These are phyloP conservation scores for Adelphocoris suturalis DNA, from an alignment of 2,888 invertebrate genomes.

Conservation along the genomic window DNA sequence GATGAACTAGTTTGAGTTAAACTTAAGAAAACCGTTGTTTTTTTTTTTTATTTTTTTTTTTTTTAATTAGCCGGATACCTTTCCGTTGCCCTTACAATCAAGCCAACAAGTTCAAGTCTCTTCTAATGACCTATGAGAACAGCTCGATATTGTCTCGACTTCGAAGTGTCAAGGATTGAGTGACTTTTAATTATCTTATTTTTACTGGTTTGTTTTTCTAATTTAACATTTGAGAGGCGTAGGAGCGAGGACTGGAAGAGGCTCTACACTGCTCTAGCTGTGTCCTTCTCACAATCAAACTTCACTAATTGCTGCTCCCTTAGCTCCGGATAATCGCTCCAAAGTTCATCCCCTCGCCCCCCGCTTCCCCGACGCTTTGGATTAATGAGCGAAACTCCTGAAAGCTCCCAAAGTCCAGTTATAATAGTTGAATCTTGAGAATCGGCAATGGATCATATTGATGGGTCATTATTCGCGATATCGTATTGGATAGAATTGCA, in stretches of 20 bases:
- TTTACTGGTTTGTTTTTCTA: not conserved
- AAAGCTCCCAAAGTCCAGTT: slow-evolving; percentile 12
- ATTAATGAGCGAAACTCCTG: slow-evolving; percentile 17
- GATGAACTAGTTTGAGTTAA: no score
- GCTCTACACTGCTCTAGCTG: slow-evolving; percentile 6
- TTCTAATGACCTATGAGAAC: no score
- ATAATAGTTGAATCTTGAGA: slow-evolving; percentile 27
- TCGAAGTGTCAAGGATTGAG: not conserved
- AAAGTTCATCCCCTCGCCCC: slow-evolving; percentile 10
- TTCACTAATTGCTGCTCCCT: slow-evolving; percentile 32
- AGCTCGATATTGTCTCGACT: not conserved
- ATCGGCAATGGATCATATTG: slow-evolving; percentile 4
- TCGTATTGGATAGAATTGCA: not conserved
- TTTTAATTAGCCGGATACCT: no score
- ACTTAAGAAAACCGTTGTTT: no score
- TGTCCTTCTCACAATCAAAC: slow-evolving; percentile 31
- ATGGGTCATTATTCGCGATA: not conserved
- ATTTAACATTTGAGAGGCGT: not conserved
- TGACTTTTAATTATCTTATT: not conserved
- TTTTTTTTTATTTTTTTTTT: no score
- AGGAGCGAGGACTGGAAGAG: not conserved
- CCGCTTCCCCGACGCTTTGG: not conserved
- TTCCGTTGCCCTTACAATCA: no score
- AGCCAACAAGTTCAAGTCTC: no score
- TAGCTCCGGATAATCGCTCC: not conserved